Percentiles rank a stretch among this genome's conserved stretches.
These are phyloP conservation scores for Enteromius thamalakanensis DNA, from an alignment of 2,797 vertebrate genomes.

Conservation along the genomic window DNA sequence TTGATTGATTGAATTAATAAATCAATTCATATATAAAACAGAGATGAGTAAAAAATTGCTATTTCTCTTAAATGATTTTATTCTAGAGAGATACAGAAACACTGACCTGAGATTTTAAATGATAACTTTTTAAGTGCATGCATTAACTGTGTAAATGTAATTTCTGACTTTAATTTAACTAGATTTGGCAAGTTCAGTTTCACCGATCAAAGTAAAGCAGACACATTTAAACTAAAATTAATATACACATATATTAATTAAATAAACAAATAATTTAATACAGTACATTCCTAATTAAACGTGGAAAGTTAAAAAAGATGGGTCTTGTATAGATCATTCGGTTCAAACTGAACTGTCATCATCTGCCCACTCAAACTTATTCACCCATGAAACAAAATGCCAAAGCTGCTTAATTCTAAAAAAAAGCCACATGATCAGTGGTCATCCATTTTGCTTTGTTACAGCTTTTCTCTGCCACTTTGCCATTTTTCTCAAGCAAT, in stretches of 20 bases:
- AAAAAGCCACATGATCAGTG: background rate
- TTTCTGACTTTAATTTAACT: background rate
- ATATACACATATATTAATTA: no score
- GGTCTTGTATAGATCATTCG: background rate
- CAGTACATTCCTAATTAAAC: background rate
- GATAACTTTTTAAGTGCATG: background rate
- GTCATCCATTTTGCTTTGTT: background rate
- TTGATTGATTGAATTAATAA: background rate
- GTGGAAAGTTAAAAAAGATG: background rate
- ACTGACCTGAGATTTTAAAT: background rate
- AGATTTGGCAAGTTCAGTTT: background rate
- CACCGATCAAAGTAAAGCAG: background rate
- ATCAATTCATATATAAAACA: background rate
- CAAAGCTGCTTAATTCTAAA: background rate
- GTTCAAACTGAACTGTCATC: background rate
- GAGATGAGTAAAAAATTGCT: background rate
- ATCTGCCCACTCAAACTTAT: background rate
- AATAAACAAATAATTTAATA: background rate
- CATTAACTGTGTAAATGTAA: background rate
- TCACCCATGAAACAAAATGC: background rate
- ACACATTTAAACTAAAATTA: background rate
- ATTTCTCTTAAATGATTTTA: background rate
- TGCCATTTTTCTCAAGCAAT: background rate
- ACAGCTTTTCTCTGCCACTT: background rate
- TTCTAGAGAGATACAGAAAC: background rate